Base-by-base conservation (phyloP, 2,888 invertebrate species). In the Netelia inedita region DNA sequence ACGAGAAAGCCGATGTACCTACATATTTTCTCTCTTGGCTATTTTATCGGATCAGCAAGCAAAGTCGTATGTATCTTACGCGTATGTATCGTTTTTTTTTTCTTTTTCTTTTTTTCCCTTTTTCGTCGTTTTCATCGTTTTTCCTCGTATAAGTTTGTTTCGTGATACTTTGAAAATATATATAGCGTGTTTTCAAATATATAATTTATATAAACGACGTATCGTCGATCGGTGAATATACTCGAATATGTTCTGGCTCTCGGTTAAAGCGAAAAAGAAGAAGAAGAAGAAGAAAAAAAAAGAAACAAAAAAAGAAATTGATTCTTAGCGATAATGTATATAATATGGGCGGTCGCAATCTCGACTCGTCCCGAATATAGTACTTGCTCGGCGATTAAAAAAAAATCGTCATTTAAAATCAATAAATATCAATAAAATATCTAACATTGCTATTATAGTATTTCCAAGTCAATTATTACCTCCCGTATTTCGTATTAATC, bases 371-470 rank as follows among this genome's bases (percentile, higher is more conserved):
- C 79, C 79, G 78, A 87, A 87, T 87, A 85, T 86, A 88, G 82
- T 89, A 88, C 81, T 74, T 78, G 66, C 72, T 50, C 82, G 73
- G 79, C 81, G 69, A 69, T 83, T 57, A 69, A 82, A 68, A 79
- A 79, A 79, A 73, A 89, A 91, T 88, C 90, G 85, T 89, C 88
- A 83, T 89, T 87, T 85, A 82, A 89, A 88, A 87, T 90, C 89
- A 92, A 93, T 93, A 93, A 93, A 93, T 93, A 92, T 92, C 90
- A 92, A 93, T 93, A 93, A 92, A 93, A 93, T 92, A 93, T 93
- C 92, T 92, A 93, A 92, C 92, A 93, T 92, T 91, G 91, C 91
- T 92, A 92, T 88, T 88, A 88, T 91, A 84, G 68, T 84, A 92
- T 91, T 91, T 92, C 90, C 89, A 91, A 91, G 91, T 92, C 90